These are phyloP conservation scores for Megathymus violae DNA, from an alignment of 1,140 invertebrate genomes.

Conservation along the genomic window DNA sequence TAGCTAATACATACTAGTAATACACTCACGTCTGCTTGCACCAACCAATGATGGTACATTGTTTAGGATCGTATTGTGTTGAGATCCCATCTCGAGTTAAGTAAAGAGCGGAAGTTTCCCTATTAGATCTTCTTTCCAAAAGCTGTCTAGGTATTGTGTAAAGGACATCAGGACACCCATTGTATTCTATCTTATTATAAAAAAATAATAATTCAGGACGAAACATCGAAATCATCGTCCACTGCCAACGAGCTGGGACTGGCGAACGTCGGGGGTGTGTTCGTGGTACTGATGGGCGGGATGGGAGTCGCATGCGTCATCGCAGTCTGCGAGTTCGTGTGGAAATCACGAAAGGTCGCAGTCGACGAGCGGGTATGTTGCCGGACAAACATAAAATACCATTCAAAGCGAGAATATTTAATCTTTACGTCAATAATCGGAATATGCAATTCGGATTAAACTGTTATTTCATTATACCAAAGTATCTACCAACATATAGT, in stretches of 20 bases:
- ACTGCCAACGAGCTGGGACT: slow-evolving; percentile 93
- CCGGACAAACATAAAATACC: not conserved
- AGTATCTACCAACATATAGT: too few relatives aligned
- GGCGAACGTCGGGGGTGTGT: slow-evolving; percentile 97
- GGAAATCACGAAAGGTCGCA: slow-evolving; percentile 96
- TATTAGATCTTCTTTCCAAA: too few relatives aligned
- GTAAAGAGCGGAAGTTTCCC: too few relatives aligned
- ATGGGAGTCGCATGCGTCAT: slow-evolving; percentile 95
- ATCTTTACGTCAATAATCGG: not conserved
- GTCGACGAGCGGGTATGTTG: slow-evolving; percentile 93
- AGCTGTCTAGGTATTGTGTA: too few relatives aligned
- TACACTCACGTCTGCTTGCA: too few relatives aligned
- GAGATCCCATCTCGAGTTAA: too few relatives aligned
- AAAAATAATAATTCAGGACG: slow-evolving; percentile 84
- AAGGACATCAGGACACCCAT: too few relatives aligned
- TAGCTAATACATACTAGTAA: too few relatives aligned
- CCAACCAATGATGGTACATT: too few relatives aligned
- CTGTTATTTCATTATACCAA: too few relatives aligned
- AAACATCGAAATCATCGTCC: slow-evolving; percentile 92
- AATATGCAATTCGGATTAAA: not conserved
- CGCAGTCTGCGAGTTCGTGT: slow-evolving; percentile 95
- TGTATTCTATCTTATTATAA: too few relatives aligned
- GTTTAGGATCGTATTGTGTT: too few relatives aligned
- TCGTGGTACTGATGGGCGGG: slow-evolving; percentile 96
- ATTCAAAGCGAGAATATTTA: not conserved